Base-by-base conservation (phyloP, 2,797 vertebrate species). In the Labroides dimidiatus region DNA sequence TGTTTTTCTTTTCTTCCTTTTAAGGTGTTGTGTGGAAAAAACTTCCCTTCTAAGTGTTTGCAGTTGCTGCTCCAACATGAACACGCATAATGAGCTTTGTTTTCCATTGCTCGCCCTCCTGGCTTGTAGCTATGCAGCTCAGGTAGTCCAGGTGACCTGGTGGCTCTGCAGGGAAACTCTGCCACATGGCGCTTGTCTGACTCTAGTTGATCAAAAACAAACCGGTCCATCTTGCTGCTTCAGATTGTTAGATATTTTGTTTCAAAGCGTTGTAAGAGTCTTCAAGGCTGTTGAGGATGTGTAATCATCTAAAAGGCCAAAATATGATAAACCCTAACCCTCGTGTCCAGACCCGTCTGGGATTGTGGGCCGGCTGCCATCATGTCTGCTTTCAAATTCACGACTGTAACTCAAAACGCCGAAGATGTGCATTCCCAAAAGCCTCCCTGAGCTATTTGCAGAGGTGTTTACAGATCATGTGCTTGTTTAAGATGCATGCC, bases 391-490 rank as follows among this genome's bases (percentile, higher is more conserved):
- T 53, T 41, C 52, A 82, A 81, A 70, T 44, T 50, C 49, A 45
- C 16, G 20, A 51, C 69, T 68, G 93, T 86, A 93, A 93, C 84
- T 74, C 72, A 72, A 89, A 83, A 62, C 67, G 16, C 37, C 9
- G 27, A 72, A 65, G 67, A 57, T 54, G 68, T 20, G 63, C 53
- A 69, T 78, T 80, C 56, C 67, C 55, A 4, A 75, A 69, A 39
- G 72, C 66, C 78, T 44, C 17, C 14, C 37, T 37, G 14, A 72
- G 91, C 87, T 93, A 93, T 94, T 94, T 93, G 47, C 78, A 89
- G 91, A 89, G 73, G 75, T 86, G 91, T 93, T 92, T 90, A 89
- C 85, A 88, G 82, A 75, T 90, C 93, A 92, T 78, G 89, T 47
- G 84, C 77, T 78, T 68, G 54, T 84, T 85, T 58, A 30, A 80